Evolutionary conservation across 92 coral and sea anemone genomes (phyloP), one percentile per base, ranked within the genome.

Genomic region (Parazoanthus swiftii): DNA sequence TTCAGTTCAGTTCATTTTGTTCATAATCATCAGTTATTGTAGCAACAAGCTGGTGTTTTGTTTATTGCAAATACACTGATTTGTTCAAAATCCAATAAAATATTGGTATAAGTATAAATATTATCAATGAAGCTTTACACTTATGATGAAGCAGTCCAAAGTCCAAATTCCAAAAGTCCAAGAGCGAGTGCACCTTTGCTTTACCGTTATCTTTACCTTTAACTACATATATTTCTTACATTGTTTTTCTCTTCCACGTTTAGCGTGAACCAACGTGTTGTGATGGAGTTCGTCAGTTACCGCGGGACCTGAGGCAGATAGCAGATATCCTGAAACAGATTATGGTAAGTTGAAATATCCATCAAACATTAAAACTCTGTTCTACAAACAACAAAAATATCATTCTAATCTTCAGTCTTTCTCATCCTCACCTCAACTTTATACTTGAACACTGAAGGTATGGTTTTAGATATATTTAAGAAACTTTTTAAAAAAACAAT

Each of bases 201-300:
- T 20, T 20, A 63, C 8, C 70, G 8, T 63, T 63, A 63, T 20
- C 25, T 63, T 3, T 63, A 63, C 25, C 6, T 63, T 13, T 20
- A 4, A 3, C 1, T 63, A 20, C 3, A 4, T 63, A 3, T 5
- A 0, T 63, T 63, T 11, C 14, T 11, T 11, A 11, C 9, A 0
- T 51, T 18, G 20, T 35, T 74, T 74, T n/a, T 75, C 14, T 16
- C 46, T 14, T 21, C 44, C 42, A n/a, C n/a, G 36, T 58, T 38
- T 79, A 94, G 98, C 89, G 95, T 18, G 93, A 94, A 88, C 95
- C 98, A 46, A 82, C 95, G 2, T 94, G 98, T 78, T 92, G 95
- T 11, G 87, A 89, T 59, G 91, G 94, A 35, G 93, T 94, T 35
- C 85, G 92, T 86, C 92, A 91, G 59, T 58, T 75, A 10, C 88